Evolutionary conservation across 2,113 vertebrate genomes (phyloP).

Genomic region (Pantherophis guttatus): DNA sequence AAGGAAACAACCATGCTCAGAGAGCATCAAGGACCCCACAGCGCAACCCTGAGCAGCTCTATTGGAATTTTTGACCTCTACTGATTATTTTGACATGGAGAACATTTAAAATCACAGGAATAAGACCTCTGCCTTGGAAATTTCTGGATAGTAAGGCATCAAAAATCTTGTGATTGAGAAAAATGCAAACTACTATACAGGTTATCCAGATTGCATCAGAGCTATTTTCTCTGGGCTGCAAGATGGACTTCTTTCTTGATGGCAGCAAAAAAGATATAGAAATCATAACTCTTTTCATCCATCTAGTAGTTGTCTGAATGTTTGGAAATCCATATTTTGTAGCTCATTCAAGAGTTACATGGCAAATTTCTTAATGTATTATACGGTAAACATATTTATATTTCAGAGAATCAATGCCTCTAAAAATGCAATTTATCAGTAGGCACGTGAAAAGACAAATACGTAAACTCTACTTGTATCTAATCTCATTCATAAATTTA

Average conservation of each 20-base stretch:
- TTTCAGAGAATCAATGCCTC: background rate
- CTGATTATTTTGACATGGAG: background rate
- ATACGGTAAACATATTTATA: background rate
- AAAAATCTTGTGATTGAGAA: background rate
- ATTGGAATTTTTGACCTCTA: background rate
- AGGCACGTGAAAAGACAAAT: slow-evolving; percentile 47
- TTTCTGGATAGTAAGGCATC: background rate
- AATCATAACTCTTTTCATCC: background rate
- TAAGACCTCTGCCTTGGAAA: background rate
- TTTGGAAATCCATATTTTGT: background rate
- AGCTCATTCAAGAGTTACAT: background rate
- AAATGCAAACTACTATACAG: background rate
- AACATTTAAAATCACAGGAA: background rate
- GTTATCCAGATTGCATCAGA: background rate
- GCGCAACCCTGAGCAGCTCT: background rate
- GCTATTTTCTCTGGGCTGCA: background rate
- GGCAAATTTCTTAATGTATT: background rate
- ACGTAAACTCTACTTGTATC: slow-evolving; percentile 51
- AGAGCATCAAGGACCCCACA: no score
- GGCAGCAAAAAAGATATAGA: background rate
- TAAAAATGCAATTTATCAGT: slow-evolving; percentile 43
- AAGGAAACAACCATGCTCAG: no score
- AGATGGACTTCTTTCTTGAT: background rate
- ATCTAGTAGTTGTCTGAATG: background rate
- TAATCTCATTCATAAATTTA: slow-evolving; percentile 60